Evolutionary conservation across 1,140 invertebrate species (phyloP).

Genomic region (Drosophila tristis): DNA sequence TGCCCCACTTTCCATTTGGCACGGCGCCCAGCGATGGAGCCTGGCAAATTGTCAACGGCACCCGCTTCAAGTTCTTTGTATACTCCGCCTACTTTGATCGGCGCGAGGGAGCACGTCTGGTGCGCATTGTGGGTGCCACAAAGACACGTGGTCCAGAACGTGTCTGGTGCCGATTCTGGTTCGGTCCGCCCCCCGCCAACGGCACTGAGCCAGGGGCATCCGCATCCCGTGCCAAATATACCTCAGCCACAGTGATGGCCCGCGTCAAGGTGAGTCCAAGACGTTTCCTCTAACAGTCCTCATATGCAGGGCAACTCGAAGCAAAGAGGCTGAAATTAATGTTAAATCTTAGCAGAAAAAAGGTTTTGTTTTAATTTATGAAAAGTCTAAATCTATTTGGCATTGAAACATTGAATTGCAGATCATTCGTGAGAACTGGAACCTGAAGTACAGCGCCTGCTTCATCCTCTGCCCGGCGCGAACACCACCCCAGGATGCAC

Average conservation of each 20-base stretch:
- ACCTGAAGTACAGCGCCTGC: slow-evolving; percentile 95
- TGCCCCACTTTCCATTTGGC: slow-evolving; percentile 85
- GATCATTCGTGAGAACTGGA: slow-evolving; percentile 97
- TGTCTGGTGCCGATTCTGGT: slow-evolving; percentile 95
- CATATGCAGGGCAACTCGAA: no score
- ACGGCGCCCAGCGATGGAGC: slow-evolving; percentile 85
- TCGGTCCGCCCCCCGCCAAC: slow-evolving; percentile 84
- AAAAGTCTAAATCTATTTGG: no score
- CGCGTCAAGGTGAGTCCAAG: slow-evolving; percentile 89
- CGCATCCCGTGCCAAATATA: slow-evolving; percentile 74
- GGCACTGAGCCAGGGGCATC: slow-evolving; percentile 41
- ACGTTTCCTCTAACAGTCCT: no score
- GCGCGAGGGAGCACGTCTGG: slow-evolving; percentile 88
- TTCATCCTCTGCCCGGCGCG: slow-evolving; percentile 93
- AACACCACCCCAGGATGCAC: slow-evolving; percentile 86
- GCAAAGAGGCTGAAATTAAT: no score
- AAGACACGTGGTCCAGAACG: slow-evolving; percentile 92
- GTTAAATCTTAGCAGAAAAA: no score
- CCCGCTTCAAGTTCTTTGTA: slow-evolving; percentile 94
- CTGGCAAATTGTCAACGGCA: slow-evolving; percentile 87
- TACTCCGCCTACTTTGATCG: slow-evolving; percentile 95
- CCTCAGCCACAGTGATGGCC: slow-evolving; percentile 89
- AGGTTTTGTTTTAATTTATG: no score
- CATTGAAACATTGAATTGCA: slow-evolving; percentile 56
- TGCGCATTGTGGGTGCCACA: slow-evolving; percentile 94